phyloP scores from a whole-genome alignment of 2,113 vertebrate species.

The Silurus glanis region DNA sequence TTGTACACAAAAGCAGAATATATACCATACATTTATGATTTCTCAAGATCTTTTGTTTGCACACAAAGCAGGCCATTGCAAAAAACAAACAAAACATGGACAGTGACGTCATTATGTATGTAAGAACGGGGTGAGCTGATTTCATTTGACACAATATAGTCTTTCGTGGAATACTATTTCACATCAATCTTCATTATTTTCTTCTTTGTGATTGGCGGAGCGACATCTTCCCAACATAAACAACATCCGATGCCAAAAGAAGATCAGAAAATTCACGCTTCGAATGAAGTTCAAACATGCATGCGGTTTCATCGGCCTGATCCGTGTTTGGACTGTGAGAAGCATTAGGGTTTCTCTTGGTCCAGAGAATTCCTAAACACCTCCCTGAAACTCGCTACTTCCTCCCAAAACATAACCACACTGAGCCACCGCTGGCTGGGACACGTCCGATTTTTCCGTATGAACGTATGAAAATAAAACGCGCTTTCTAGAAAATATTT shows the following conservation, averaged over 20 bases:
- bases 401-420: not conserved
- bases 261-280: not conserved
- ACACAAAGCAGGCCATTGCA: slow-evolving; percentile 16
- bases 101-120: not conserved
- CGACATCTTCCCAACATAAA: not conserved
- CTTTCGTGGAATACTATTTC: not conserved
- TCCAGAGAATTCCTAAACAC: not conserved
- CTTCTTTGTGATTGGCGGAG: not conserved
- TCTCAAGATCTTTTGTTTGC: slow-evolving; percentile 58
- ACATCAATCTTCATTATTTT: too few species aligned
- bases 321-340: not conserved
- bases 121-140: not conserved
- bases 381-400: not conserved
- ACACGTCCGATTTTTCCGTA: too few species aligned
- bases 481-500: not conserved
- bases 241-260: not conserved
- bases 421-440: not conserved
- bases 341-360: not conserved
- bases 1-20: slow-evolving; percentile 65
- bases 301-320: not conserved
- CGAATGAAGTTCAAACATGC: not conserved
- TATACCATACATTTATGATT: slow-evolving; percentile 63
- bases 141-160: not conserved
- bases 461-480: not conserved
- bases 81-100: not conserved